phyloP scores from a whole-genome alignment of 2,888 invertebrate species.

The Zele albiditarsus region DNA sequence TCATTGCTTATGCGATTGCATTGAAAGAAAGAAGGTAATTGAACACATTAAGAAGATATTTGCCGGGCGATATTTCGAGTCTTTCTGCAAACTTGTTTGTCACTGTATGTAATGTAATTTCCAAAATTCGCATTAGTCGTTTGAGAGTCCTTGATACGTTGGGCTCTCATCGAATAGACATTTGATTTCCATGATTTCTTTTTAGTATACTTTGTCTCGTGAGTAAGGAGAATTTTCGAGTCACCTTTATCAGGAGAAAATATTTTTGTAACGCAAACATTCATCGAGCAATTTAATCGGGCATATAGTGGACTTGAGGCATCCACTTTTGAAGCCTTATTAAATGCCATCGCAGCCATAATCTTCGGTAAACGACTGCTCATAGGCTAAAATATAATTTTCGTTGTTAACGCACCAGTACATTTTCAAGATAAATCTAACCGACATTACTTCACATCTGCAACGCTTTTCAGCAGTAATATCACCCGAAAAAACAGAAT shows the following conservation, averaged over 20 bases:
- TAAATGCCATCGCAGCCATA: slow-evolving; percentile 39
- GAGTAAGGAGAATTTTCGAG: slow-evolving; percentile 15
- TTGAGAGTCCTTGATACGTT: slow-evolving; percentile 29
- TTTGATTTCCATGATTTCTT: slow-evolving; percentile 45
- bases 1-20: slow-evolving; percentile 21
- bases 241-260: slow-evolving; percentile 45
- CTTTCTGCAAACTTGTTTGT: slow-evolving; percentile 43
- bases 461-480: slow-evolving; percentile 58
- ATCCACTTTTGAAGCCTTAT: slow-evolving; percentile 51
- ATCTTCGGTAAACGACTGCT: slow-evolving; percentile 45
- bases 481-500: slow-evolving; percentile 60
- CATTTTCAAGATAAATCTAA: neutral
- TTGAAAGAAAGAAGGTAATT: slow-evolving; percentile 15
- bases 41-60: neutral
- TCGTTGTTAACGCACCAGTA: neutral
- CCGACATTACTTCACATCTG: slow-evolving; percentile 55
- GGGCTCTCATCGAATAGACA: slow-evolving; percentile 39
- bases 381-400: slow-evolving; percentile 37
- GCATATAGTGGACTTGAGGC: slow-evolving; percentile 50
- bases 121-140: slow-evolving; percentile 33
- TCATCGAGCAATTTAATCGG: slow-evolving; percentile 42
- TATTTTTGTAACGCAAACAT: slow-evolving; percentile 47
- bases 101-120: slow-evolving; percentile 47
- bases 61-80: slow-evolving; percentile 20
- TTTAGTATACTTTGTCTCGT: slow-evolving; percentile 40